Percentiles rank a stretch among this genome's conserved stretches.
Conservation (phyloP, 2,797 vertebrate species). For the Dendrocincla fuliginosa region DNA sequence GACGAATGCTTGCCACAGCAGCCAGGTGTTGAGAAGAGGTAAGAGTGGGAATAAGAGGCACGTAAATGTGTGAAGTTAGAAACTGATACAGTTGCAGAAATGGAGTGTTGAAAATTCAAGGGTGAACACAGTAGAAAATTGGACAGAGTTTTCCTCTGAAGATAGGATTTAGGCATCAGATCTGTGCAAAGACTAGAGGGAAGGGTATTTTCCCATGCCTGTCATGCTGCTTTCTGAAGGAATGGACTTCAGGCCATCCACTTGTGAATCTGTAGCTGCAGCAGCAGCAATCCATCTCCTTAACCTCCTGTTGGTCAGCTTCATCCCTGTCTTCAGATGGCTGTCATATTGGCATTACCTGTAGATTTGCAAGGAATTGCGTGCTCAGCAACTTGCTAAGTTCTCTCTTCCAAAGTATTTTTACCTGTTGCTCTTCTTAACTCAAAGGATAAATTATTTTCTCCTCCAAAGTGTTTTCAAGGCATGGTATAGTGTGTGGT, state of each 20-base stretch:
- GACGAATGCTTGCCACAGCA: background rate
- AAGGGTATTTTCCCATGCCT: background rate
- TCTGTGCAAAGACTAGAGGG: background rate
- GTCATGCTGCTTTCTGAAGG: background rate
- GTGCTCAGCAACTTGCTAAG: background rate
- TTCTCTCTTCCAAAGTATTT: background rate
- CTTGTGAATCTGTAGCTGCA: background rate
- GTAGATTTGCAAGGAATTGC: background rate
- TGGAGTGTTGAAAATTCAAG: background rate
- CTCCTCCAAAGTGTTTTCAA: conserved; percentile 10
- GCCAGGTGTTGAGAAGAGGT: background rate
- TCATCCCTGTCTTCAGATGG: background rate
- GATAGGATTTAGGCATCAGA: background rate
- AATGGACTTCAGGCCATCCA: background rate
- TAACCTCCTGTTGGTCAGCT: background rate
- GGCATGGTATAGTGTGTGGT: background rate
- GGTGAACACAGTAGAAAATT: background rate
- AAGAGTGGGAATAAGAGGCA: background rate
- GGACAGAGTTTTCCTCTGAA: background rate
- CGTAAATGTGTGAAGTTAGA: background rate
- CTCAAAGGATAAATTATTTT: conserved; percentile 32
- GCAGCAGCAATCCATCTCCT: background rate
- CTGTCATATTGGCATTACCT: background rate
- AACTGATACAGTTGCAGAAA: background rate
- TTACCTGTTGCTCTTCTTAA: conserved; percentile 11